Evolutionary conservation across 1,140 invertebrate genomes (phyloP), one percentile per base, ranked within the genome.

Genomic region (Cryptotermes secundus): DNA sequence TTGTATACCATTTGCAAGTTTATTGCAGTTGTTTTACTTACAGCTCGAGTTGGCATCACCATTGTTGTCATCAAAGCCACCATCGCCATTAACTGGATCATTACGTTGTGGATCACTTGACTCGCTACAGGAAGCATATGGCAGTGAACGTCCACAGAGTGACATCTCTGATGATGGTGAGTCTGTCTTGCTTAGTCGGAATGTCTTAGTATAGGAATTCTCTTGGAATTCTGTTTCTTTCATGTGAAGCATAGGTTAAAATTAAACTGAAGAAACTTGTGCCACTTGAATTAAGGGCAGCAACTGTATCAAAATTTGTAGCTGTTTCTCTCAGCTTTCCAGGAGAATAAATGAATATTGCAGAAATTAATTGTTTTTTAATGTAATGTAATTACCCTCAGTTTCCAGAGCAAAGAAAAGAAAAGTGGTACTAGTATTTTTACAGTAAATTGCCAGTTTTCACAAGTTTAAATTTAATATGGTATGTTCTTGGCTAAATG

Each of bases 71-170:
- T 16, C 59, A 72, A 0, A n/a, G n/a, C 59, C 72, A 34, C 83
- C 38, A 34, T 84, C 42, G 34, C 83, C 38, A 16, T 49, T 45
- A 53, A 31, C 14, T 72, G 72, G 72, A 42, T 80, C 83, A 72
- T 81, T 82, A 49, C 84, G 84, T 2, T 82, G 84, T 82, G 92
- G 92, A 31, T 94, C 94, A 59, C 90, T 94, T 86, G 94, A 94
- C 87, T 94, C 94, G 0, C 87, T 95, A 12, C 92, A 93, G 86
- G 93, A 94, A 87, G 87, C 91, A 24, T 89, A 83, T 82, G 31
- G 38, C 34, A 79, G 49, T 34, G 85, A 90, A 42, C 87, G 89
- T 79, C 88, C 89, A 45, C 87, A 88, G 7, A 90, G 90, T 84
- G 90, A 90, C 45, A 88, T 90, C 31, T 91, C 90, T 42, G 92